Conservation (phyloP, 2,113 vertebrate species). For the Corythaeola cristata region DNA sequence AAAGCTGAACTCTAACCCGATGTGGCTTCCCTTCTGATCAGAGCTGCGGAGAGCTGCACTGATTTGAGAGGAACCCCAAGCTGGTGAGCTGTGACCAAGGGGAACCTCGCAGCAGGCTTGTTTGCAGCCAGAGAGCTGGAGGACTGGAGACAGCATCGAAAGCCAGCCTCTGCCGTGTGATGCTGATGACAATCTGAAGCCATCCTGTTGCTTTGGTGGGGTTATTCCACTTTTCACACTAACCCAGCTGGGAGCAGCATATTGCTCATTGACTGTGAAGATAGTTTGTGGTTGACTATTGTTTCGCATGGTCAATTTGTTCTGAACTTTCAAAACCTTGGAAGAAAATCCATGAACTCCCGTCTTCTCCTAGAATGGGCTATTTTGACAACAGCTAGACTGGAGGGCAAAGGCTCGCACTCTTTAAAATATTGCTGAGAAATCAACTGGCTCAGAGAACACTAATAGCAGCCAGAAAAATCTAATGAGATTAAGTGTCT, state of each 20-base stretch:
- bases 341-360: not conserved
- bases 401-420: not conserved
- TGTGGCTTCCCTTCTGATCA: not conserved
- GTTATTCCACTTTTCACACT: constrained; percentile 1
- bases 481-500: constrained; percentile 41
- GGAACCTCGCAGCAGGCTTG: not conserved
- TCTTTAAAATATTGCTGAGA: constrained; percentile 25
- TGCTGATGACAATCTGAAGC: constrained; percentile 15
- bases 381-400: not conserved
- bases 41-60: not conserved
- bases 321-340: constrained; percentile 27
- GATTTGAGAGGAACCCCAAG: not conserved
- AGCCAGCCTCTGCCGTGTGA: not conserved
- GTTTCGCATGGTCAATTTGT: constrained; percentile 18
- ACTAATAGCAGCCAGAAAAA: constrained; percentile 31
- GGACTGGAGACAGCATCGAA: not conserved
- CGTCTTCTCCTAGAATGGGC: not conserved
- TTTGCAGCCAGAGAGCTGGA: not conserved
- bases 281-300: not conserved
- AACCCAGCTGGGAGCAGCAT: not conserved
- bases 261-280: not conserved
- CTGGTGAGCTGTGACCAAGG: not conserved
- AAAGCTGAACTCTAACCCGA: not conserved
- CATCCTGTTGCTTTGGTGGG: not conserved
- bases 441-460: constrained; percentile 40